Percentiles rank a stretch among this genome's conserved stretches.
Conservation (phyloP, 2,888 invertebrate genomes). For the Merodon equestris region DNA sequence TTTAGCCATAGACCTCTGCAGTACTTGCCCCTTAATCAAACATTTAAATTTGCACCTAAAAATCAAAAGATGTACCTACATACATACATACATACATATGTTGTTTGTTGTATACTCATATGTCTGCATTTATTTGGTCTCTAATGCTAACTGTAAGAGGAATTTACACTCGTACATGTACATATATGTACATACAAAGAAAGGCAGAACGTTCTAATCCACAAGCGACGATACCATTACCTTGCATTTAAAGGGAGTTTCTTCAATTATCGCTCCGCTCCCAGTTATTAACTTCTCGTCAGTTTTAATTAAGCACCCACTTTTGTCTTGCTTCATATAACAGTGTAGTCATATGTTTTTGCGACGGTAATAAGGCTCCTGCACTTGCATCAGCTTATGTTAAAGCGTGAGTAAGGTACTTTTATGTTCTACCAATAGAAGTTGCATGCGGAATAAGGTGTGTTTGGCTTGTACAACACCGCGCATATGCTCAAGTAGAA, state of each 20-base stretch:
- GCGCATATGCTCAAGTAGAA: conserved; percentile 12
- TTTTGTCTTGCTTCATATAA: conserved; percentile 52
- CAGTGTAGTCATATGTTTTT: conserved; percentile 40
- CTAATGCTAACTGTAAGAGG: no score
- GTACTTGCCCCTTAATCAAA: no score
- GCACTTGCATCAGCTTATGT: conserved; percentile 40
- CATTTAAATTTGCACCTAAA: no score
- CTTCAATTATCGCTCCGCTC: conserved; percentile 70
- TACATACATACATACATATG: no score
- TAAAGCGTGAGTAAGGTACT: conserved; percentile 31
- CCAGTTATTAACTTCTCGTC: conserved; percentile 73
- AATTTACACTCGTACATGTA: no score
- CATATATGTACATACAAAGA: no score
- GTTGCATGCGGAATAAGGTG: conserved; percentile 49
- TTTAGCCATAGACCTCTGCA: no score
- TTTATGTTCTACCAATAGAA: conserved; percentile 36
- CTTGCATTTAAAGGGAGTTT: conserved; percentile 57
- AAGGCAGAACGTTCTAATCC: conserved; percentile 15
- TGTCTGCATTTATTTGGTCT: no score
- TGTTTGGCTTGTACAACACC: conserved; percentile 17
- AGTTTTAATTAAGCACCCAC: conserved; percentile 72
- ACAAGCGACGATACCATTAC: conserved; percentile 24
- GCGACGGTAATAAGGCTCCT: conserved; percentile 41
- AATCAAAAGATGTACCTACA: no score
- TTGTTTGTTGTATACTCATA: no score